These are phyloP conservation scores for cat (Felis catus) DNA, from an alignment of 2,113 vertebrate genomes.

Conservation along the genomic window F.catus_Fca126_mat1.0 CM031411.1:36775501-36776000, in stretches of 20 bases:
- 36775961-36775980: conserved; percentile 17
- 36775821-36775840: conserved; percentile 15
- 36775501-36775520: conserved; percentile 31
- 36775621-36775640: neutral
- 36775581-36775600: conserved; percentile 35
- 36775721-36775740: conserved; percentile 62
- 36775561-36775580: neutral
- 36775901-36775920: neutral
- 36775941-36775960: conserved; percentile 55
- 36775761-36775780: conserved; percentile 36
- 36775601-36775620: conserved; percentile 48
- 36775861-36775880: conserved; percentile 6
- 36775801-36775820: conserved; percentile 24
- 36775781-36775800: conserved; percentile 33
- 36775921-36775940: conserved; percentile 39
- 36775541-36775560: conserved; percentile 24
- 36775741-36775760: conserved; percentile 19
- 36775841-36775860: conserved; percentile 6
- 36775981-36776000: neutral
- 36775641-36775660: neutral
- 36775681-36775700: neutral
- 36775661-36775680: conserved; percentile 23
- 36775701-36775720: conserved; percentile 29
- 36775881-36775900: conserved; percentile 44
- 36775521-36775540: neutral